phyloP scores from a whole-genome alignment of 2,113 vertebrate genomes.

The Phainopepla nitens region DNA sequence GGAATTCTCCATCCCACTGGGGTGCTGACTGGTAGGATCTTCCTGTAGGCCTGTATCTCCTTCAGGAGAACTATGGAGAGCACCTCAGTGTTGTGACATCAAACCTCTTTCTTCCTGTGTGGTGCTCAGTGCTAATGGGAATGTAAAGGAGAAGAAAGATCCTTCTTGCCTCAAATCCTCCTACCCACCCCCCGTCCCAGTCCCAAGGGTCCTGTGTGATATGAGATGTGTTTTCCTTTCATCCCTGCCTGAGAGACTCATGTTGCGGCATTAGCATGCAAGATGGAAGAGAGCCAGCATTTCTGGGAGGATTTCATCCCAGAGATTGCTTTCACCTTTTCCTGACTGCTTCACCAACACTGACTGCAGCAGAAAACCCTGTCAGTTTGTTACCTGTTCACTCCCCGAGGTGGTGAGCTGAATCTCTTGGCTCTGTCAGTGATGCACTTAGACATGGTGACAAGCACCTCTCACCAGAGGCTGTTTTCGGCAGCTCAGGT shows the following conservation, averaged over 20 bases:
- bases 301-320: not conserved
- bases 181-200: not conserved
- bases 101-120: not conserved
- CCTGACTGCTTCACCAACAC: not conserved
- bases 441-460: not conserved
- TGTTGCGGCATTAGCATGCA: slow-evolving; percentile 21
- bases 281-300: slow-evolving; percentile 19
- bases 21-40: not conserved
- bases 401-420: not conserved
- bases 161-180: slow-evolving; percentile 15
- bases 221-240: slow-evolving; percentile 44
- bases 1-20: not conserved
- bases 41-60: not conserved
- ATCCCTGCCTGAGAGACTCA: slow-evolving; percentile 17
- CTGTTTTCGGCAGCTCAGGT: not conserved
- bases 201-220: not conserved
- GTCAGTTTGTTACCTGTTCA: not conserved
- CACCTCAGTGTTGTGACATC: not conserved
- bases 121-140: not conserved
- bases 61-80: not conserved
- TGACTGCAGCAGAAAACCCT: not conserved
- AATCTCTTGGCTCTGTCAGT: not conserved
- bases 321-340: not conserved
- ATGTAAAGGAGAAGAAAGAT: slow-evolving; percentile 25
- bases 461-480: not conserved